Evolutionary conservation across 2,888 invertebrate genomes (phyloP).

Genomic region (Lacanobia oleracea): DNA sequence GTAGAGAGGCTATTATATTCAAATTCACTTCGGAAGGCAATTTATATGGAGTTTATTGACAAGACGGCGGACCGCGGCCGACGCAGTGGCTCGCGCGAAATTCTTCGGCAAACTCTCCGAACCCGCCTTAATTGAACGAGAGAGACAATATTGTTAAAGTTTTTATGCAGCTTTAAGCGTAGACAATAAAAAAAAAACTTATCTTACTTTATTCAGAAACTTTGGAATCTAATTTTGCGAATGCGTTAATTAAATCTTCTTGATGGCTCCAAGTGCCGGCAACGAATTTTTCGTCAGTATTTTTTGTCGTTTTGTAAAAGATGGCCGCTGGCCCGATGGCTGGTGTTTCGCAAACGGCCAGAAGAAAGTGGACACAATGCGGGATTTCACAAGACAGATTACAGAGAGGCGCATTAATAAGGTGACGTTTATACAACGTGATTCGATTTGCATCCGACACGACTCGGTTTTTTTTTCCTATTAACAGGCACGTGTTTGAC

Average conservation of each 20-base stretch:
- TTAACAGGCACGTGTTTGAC: too few species aligned
- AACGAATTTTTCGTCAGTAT: conserved; percentile 66
- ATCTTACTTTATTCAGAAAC: conserved; percentile 53
- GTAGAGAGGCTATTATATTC: conserved; percentile 89
- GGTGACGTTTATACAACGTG: conserved; percentile 74
- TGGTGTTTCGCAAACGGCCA: conserved; percentile 75
- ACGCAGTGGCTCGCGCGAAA: conserved; percentile 80
- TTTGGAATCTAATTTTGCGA: conserved; percentile 49
- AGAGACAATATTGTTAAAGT: conserved; percentile 86
- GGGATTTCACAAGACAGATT: conserved; percentile 88
- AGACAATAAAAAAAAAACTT: conserved; percentile 65
- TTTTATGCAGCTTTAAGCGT: conserved; percentile 71
- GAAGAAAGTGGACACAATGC: conserved; percentile 87
- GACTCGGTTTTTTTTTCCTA: conserved; percentile 13
- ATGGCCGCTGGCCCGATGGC: conserved; percentile 49
- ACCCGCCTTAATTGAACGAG: conserved; percentile 85
- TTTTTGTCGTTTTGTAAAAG: conserved; percentile 59
- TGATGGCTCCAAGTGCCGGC: conserved; percentile 45
- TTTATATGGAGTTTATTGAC: conserved; percentile 90
- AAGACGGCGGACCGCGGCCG: conserved; percentile 80
- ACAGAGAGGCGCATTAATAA: conserved; percentile 86
- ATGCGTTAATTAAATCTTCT: conserved; percentile 55
- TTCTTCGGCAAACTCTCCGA: conserved; percentile 83
- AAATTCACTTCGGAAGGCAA: conserved; percentile 89
- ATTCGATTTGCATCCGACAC: conserved; percentile 66